Base-by-base conservation (phyloP, 2,113 vertebrate genomes). In the Phyllostomus discolor region DNA sequence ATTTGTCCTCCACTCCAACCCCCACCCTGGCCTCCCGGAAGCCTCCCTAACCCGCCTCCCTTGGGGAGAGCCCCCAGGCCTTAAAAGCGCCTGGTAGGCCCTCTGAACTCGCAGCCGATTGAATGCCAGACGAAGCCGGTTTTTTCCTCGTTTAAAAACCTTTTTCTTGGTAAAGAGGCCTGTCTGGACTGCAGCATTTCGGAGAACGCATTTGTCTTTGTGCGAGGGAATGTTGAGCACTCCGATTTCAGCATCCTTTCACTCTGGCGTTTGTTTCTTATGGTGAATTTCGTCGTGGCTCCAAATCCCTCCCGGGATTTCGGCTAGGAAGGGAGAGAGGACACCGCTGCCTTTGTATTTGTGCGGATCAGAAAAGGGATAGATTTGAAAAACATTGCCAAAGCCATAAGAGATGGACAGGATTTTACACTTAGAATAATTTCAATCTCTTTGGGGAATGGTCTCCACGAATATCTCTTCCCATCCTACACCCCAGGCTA, bases 41-140 rank as follows among this genome's bases (percentile, higher is more conserved):
- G 95, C 73, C 64, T 95, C 93, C 89, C 69, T 70, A 93, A 64
- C 69, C 80, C 35, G 15, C 93, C 83, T 96, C 93, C 93, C 83
- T 88, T 10, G 69, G 91, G 95, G 83, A 93, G 95, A 96, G 91
- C 95, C 95, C 96, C 96, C 78, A 57, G 89, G 93, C 89, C 93
- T 97, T 96, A 89, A 97, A 94, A 97, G 91, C 67, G 75, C 67
- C 20, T 0, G 4, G 26, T 59, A 26, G 35, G 82, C 82, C 48
- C 52, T 88, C 54, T 50, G 86, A 93, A 86, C 69, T 82, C 43
- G 7, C 20, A 89, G 66, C 59, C 14, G 43, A 73, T 81, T 91
- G 79, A 86, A 88, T 33, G 59, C 33, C 69, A 80, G 95, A 54
- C 10, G 20, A 94, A 91, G 79, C 43, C 4, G 1, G 54, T 85